phyloP scores from a whole-genome alignment of 2,888 invertebrate genomes.

The Meiosimyza decipiens region DNA sequence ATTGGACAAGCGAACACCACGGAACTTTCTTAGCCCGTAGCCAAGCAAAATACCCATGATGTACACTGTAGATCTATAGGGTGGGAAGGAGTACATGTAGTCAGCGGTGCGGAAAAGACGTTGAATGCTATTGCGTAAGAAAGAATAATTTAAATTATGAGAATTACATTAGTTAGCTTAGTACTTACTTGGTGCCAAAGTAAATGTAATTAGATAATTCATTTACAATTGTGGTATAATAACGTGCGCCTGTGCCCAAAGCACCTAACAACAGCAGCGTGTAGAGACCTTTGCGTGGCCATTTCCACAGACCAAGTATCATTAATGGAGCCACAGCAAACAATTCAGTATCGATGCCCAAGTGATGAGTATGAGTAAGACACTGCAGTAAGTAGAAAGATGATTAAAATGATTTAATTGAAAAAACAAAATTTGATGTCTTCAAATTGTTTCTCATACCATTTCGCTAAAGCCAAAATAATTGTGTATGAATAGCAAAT shows the following conservation, averaged over 20 bases:
- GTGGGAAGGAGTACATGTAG: conserved; percentile 75
- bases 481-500: conserved; percentile 77
- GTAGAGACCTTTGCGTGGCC: conserved; percentile 70
- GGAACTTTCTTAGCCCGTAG: conserved; percentile 69
- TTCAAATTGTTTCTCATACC: conserved; percentile 64
- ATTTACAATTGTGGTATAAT: conserved; percentile 72
- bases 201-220: conserved; percentile 75
- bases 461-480: conserved; percentile 79
- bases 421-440: neutral
- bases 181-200: conserved; percentile 76
- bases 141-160: neutral
- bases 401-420: conserved; percentile 12
- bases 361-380: conserved; percentile 77
- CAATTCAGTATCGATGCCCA: conserved; percentile 78
- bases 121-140: conserved; percentile 68
- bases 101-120: conserved; percentile 77
- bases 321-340: conserved; percentile 74
- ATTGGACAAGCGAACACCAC: conserved; percentile 64
- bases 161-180: neutral
- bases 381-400: conserved; percentile 66
- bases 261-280: conserved; percentile 68
- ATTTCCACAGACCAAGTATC: conserved; percentile 71
- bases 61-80: conserved; percentile 75
- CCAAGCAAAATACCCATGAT: conserved; percentile 76
- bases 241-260: conserved; percentile 72